Conservation (phyloP, 2,888 invertebrate species). For the Melanostoma scalare region DNA sequence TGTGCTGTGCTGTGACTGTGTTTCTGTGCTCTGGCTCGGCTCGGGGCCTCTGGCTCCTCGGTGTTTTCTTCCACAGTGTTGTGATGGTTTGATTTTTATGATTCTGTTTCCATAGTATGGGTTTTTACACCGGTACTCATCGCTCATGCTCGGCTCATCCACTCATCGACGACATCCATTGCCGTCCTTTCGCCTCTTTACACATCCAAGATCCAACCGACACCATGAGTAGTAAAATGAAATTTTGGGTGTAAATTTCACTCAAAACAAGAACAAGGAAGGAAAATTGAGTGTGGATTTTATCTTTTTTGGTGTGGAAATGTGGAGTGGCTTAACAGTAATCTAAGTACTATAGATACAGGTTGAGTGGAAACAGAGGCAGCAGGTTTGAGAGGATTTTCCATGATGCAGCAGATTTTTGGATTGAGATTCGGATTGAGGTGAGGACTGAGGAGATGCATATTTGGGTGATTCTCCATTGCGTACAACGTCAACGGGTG, state of each 20-base stretch:
- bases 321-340: slow-evolving; percentile 14
- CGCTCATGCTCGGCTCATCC: slow-evolving; percentile 70
- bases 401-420: slow-evolving; percentile 40
- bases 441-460: slow-evolving; percentile 37
- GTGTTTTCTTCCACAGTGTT: not conserved
- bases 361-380: slow-evolving; percentile 43
- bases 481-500: not conserved
- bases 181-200: slow-evolving; percentile 15
- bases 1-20: slow-evolving; percentile 55
- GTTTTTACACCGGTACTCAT: slow-evolving; percentile 51
- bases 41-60: slow-evolving; percentile 67
- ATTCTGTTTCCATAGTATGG: slow-evolving; percentile 10
- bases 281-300: slow-evolving; percentile 50
- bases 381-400: slow-evolving; percentile 42
- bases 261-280: slow-evolving; percentile 42
- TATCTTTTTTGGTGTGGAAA: slow-evolving; percentile 3
- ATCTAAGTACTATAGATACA: slow-evolving; percentile 5
- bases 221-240: no score
- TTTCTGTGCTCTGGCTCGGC: slow-evolving; percentile 51
- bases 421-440: not conserved
- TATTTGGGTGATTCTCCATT: slow-evolving; percentile 32
- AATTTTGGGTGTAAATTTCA: slow-evolving; percentile 33
- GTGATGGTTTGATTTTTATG: slow-evolving; percentile 8
- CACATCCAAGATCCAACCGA: no score
- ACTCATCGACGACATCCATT: slow-evolving; percentile 17